phyloP scores from a whole-genome alignment of 2,888 invertebrate genomes.

The Odontocerum albicorne region DNA sequence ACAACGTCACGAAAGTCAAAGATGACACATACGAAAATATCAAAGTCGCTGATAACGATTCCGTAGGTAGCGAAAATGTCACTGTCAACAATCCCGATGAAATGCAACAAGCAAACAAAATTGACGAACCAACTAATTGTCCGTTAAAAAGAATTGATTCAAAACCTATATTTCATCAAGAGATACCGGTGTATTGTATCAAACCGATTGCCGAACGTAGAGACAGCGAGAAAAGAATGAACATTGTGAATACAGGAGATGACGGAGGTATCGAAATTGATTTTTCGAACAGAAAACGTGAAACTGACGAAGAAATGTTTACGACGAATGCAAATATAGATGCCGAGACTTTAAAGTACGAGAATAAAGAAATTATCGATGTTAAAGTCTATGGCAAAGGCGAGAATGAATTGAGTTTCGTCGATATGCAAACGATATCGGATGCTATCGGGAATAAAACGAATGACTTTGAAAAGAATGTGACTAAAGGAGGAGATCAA shows the following conservation, averaged over 20 bases:
- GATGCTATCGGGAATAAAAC: conserved; percentile 37
- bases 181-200: not conserved
- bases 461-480: conserved; percentile 43
- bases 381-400: no score
- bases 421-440: not conserved
- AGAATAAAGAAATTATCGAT: no score
- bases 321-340: no score
- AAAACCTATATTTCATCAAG: no score
- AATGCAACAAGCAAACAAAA: not conserved
- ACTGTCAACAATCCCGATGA: not conserved
- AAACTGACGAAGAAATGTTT: not conserved
- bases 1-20: not conserved
- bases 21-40: conserved; percentile 1
- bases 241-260: conserved; percentile 36
- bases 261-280: conserved; percentile 45
- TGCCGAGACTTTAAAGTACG: no score
- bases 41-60: not conserved
- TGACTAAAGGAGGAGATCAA: conserved; percentile 42
- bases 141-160: no score
- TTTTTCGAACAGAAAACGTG: conserved; percentile 38
- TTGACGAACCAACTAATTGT: conserved; percentile 1
- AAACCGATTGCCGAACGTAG: not conserved
- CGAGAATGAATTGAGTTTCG: no score
- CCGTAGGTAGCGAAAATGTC: not conserved
- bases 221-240: conserved; percentile 5